Evolutionary conservation across 1,140 invertebrate genomes (phyloP).

Genomic region (Aphelinus atriplicis): DNA sequence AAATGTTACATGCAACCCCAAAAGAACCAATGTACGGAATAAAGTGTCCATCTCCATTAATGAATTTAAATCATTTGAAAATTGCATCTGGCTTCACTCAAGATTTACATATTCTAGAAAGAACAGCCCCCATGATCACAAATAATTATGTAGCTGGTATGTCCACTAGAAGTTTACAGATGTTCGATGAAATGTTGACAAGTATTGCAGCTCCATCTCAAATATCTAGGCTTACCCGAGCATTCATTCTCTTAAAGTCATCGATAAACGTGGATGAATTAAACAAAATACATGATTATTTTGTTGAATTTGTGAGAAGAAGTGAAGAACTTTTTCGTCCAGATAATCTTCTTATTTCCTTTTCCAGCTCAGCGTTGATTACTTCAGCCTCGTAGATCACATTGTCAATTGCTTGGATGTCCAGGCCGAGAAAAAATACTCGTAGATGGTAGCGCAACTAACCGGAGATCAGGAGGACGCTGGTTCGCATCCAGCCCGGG

Average conservation of each 20-base stretch:
- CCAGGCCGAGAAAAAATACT: no score
- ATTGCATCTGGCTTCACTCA: background rate
- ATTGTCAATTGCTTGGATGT: no score
- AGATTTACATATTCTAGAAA: background rate
- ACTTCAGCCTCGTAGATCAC: no score
- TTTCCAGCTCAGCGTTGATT: no score
- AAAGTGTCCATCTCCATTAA: conserved; percentile 24
- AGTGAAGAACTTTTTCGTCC: conserved; percentile 25
- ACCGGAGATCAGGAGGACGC: no score
- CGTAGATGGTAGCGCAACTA: no score
- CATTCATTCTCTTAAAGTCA: conserved; percentile 20
- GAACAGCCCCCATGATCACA: background rate
- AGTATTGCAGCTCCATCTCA: conserved; percentile 24
- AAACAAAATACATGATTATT: conserved; percentile 9
- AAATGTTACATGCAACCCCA: background rate
- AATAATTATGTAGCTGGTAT: background rate
- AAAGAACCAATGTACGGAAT: background rate
- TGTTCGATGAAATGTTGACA: conserved; percentile 14
- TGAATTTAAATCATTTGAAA: conserved; percentile 8
- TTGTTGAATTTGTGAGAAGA: conserved; percentile 29
- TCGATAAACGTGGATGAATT: conserved; percentile 19
- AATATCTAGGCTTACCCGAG: conserved; percentile 20
- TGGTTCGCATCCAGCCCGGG: no score
- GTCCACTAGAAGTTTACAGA: background rate
- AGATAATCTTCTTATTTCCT: background rate